Evolutionary conservation across 2,888 invertebrate genomes (phyloP), one percentile per base, ranked within the genome.

Genomic region (Horisme vitalbata): DNA sequence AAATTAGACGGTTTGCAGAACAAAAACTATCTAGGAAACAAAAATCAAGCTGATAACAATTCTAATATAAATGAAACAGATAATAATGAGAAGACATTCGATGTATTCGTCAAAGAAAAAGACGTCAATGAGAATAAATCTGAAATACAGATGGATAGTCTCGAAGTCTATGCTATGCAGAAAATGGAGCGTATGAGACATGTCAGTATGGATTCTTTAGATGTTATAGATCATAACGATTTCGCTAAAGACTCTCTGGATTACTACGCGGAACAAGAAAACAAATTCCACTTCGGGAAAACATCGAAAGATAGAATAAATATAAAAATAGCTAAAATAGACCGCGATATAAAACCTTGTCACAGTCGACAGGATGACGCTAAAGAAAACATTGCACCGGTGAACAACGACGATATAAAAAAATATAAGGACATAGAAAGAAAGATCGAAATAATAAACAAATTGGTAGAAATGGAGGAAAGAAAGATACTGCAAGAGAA

Each of bases 391-490:
- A 80, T 86, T 55, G 78, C 82, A 0, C 83, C 83, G 7, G 43
- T 54, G 1, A 65, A 77, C 36, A 76, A 65, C n/a, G 91, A 92
- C 32, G 93, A 92, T 60, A 90, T 93, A 4, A 91, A 91, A 58
- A 91, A 93, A 62, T 90, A 91, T 51, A 91, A 91, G 65, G 91
- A 92, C 52, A 94, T 94, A 14, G 94, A 94, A 71, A 87, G 92
- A 43, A 94, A 94, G 71, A 91, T 94, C 8, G 92, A 93, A 64
- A 93, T 93, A 18, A 94, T 94, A 18, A 94, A 94, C 63, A 93
- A 92, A 60, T 65, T 94, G 12, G 93, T 94, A 1, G 93, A 91
- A 77, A 91, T 93, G 91, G 93, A 93, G 61, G 93, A 93, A 61
- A 80, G 91, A 4, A 94, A 94, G 61, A 91, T 94, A 62, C 78